Base-by-base conservation (phyloP, 2,113 vertebrate species). In the Hylia prasina region DNA sequence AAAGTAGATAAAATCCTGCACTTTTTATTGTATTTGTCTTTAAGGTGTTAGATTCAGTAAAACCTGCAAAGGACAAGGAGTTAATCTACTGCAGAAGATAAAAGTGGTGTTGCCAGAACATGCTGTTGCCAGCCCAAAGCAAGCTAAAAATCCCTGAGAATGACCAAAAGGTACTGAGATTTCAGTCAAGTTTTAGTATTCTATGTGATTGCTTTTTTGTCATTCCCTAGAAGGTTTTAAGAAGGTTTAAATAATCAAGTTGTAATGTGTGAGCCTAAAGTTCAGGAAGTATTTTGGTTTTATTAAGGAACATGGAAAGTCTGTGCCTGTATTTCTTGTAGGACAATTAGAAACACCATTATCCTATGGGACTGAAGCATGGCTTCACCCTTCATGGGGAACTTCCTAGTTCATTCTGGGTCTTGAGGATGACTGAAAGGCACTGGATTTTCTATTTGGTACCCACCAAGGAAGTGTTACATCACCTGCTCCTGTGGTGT, bases 391-490 rank as follows among this genome's bases (percentile, higher is more conserved):
- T 60, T 61, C 45, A 33, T 2, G 1, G 33, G 72, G 5, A 60
- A 4, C 45, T 69, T 69, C 28, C 45, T 11, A 3, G 9, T 19
- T 53, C 15, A 2, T 33, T n/a, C 0, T 53, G 39, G 39, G 18
- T 60, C 54, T 39, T 53, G 45, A 28, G 37, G 31, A 12, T 48
- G 72, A 35, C 72, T 33, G 51, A 53, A 63, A 48, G 60, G 31
- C 69, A 15, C 15, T 35, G 22, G 33, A 23, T 84, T 63, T 87
- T 33, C 61, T 65, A 0, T 82, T 60, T 8, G 25, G 30, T 73
- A 51, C 21, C 10, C 35, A 37, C 17, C 28, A 23, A 50, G 50
- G 44, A n/a, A 50, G 22, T 15, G 73, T 23, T 37, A 21, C 25
- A 47, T 69, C 8, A 19, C 10, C 45, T 75, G n/a, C 35, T 75